Evolutionary conservation across 2,888 invertebrate genomes (phyloP), one percentile per base, ranked within the genome.

Genomic region (Ernsta delagoae): DNA sequence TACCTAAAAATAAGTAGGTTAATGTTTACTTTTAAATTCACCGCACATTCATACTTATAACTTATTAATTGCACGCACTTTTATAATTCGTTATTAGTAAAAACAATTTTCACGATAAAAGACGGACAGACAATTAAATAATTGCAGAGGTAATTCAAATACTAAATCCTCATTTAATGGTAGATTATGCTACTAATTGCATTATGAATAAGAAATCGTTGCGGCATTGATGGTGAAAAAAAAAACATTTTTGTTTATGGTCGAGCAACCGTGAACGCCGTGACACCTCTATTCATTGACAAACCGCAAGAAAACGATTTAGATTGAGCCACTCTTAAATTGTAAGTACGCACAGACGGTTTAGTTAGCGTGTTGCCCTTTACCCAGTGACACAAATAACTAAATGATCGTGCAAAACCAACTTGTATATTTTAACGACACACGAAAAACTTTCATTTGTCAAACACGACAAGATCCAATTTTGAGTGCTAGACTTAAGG

Each of bases 321-420:
- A 67, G 75, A 70, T 70, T 70, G 71, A 67, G 75, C 63, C 64
- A 69, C 63, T 69, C 54, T 60, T 73, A 75, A 78, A 75, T 74
- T 73, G 71, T 34, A 43, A 73, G 72, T 71, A 74, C 74, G 53
- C 77, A 80, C 80, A 79, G 73, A 79, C 74, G 76, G 79, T 75
- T 65, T 72, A 41, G 70, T 65, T 72, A 41, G 70, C 75, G 77
- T 82, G 83, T 84, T 86, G 91, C 91, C 92, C 90, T 91, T 91
- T 91, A 91, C 92, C 92, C 76, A 91, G 84, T 90, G 83, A 90
- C 90, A 91, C 83, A 83, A 84, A 90, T 90, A 84, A 74, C 72
- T 76, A 75, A 53, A 59, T 78, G 78, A 77, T 79, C 79, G 79
- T 78, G 82, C 83, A 82, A 83, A 86, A 82, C 43, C 7, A 59